Conservation (phyloP, 2,113 vertebrate genomes). For the Peromyscus maniculatus region DNA sequence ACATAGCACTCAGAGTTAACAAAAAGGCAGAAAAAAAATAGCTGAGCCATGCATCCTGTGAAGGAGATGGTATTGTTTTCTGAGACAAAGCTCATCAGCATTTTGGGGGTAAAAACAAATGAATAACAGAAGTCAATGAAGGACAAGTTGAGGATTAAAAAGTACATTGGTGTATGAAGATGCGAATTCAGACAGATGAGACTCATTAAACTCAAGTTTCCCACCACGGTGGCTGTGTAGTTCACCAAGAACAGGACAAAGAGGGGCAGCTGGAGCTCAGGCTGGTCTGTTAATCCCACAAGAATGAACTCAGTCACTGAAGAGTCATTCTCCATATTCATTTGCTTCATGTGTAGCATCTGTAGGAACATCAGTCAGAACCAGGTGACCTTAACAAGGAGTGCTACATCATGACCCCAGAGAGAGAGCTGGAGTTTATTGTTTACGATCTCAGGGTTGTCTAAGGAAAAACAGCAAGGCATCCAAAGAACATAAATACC, state of each 20-base stretch:
- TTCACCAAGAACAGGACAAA: slow-evolving; percentile 49
- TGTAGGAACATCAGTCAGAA: not conserved
- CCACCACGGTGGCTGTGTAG: not conserved
- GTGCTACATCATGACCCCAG: rapidly evolving
- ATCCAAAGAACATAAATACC: not conserved
- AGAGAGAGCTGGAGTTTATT: not conserved
- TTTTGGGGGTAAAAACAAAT: slow-evolving; percentile 32
- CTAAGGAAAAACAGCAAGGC: not conserved
- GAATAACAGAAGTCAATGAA: slow-evolving; percentile 64
- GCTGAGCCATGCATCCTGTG: slow-evolving; percentile 44
- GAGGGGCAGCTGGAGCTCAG: slow-evolving; percentile 4
- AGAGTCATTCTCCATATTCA: slow-evolving; percentile 15
- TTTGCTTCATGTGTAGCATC: not conserved
- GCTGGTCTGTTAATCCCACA: slow-evolving; percentile 22
- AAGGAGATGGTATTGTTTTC: slow-evolving; percentile 47
- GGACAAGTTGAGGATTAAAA: slow-evolving; percentile 63
- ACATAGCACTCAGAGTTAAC: slow-evolving; percentile 64
- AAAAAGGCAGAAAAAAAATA: slow-evolving; percentile 71
- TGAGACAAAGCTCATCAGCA: slow-evolving; percentile 54
- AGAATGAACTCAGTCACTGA: slow-evolving; percentile 52
- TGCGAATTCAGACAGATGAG: slow-evolving; percentile 42
- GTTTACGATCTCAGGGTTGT: not conserved
- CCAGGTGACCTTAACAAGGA: not conserved
- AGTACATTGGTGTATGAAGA: slow-evolving; percentile 64
- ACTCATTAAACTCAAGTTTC: slow-evolving; percentile 46